A percentile compares a stretch with the other conserved stretches of the same genome.
phyloP scores from a whole-genome alignment of 2,888 invertebrate genomes.

The Drosophila kuntzei region DNA sequence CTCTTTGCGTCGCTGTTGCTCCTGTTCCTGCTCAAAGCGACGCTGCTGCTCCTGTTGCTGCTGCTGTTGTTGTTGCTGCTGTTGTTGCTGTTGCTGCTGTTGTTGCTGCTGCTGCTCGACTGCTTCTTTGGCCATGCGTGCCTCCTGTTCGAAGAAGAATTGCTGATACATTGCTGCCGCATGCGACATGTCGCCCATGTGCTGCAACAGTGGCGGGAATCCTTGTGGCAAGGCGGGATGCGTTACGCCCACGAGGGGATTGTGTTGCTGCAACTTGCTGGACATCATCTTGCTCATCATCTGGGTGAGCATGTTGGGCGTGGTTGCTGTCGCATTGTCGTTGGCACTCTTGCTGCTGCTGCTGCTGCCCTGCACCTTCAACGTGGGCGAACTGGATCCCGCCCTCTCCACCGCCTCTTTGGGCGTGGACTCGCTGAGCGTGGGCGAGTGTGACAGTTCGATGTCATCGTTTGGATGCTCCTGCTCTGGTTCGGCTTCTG shows the following conservation, averaged over 20 bases:
- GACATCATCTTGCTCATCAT: conserved; percentile 90
- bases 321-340: conserved; percentile 64
- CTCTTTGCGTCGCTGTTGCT: conserved; percentile 85
- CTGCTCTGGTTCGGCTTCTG: conserved; percentile 83
- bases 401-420: conserved; percentile 70
- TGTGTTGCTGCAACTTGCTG: conserved; percentile 87
- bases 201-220: conserved; percentile 87
- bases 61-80: conserved; percentile 86
- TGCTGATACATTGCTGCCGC: conserved; percentile 92
- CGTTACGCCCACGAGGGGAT: conserved; percentile 84
- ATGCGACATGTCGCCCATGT: conserved; percentile 87
- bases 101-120: conserved; percentile 87
- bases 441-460: conserved; percentile 80
- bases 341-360: conserved; percentile 57
- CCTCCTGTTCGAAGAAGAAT: conserved; percentile 92
- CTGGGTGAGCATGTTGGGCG: conserved; percentile 87
- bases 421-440: conserved; percentile 63
- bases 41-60: conserved; percentile 87
- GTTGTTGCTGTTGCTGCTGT: conserved; percentile 87
- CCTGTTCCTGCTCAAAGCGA: conserved; percentile 87
- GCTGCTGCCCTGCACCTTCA: conserved; percentile 55
- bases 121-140: conserved; percentile 89
- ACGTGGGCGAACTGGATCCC: conserved; percentile 72
- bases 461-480: conserved; percentile 85
- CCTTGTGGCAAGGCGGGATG: conserved; percentile 87